Base-by-base conservation (phyloP, 1,140 invertebrate species). In the Ceratosolen solmsi region DNA sequence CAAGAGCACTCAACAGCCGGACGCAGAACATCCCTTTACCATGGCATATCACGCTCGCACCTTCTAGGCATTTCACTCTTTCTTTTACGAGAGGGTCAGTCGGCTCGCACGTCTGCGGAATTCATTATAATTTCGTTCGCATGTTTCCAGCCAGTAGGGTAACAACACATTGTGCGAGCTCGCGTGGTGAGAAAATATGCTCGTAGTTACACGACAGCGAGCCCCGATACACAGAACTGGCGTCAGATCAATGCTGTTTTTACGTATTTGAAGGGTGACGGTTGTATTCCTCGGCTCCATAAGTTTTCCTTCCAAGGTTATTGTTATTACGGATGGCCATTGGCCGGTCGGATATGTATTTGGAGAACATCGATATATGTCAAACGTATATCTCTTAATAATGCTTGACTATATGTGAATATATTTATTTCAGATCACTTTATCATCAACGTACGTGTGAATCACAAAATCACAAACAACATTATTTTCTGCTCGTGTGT, bases 41-140 rank as follows among this genome's bases (percentile, higher is more conserved):
- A 36, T 36, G 36, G 15, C 60, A 65, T 22, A 65, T 63, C 27
- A 30, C 58, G 27, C 58, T 9, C 58, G 25, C 25, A 36, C 60
- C 25, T 49, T 8, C 41, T 36, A 22, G 49, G 27, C 46, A 56
- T 73, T 73, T 73, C 71, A 36, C 33, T 36, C n/a, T 27, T 56
- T 73, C 27, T 7, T n/a, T n/a, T 11, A 22, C 41, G 41, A n/a
- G 27, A 36, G 49, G 46, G 15, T 54, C 36, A 7, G 36, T 7
- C 17, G 7, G 22, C 38, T 25, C 27, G 60, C 60, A 79, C 82
- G 74, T 83, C 84, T 84, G 84, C 60, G 82, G 79, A 82, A 83
- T 85, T 79, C 84, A 85, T 86, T 87, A 85, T 86, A 85, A 86
- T 86, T 85, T 80, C 27, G 49, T 46, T 27, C 11, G 63, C 56